Percentiles rank a stretch among this genome's conserved stretches.
These are phyloP conservation scores for Trichopria drosophilae DNA, from an alignment of 2,888 invertebrate species.

Conservation along the genomic window DNA sequence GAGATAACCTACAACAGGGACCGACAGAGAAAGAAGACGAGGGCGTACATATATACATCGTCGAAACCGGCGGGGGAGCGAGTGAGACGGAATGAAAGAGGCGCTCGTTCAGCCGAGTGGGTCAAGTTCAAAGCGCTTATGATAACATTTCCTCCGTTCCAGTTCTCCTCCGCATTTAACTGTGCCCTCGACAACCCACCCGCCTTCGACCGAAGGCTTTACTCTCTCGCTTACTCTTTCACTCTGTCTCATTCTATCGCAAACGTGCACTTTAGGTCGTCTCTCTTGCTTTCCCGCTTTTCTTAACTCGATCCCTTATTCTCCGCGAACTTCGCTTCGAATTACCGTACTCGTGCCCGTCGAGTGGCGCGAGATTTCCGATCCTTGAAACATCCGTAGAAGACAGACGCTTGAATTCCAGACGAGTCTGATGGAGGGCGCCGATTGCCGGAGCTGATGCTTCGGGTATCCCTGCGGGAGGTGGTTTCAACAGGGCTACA, in stretches of 20 bases:
- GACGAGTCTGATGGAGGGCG: too few relatives aligned
- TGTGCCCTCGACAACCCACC: conserved; percentile 28
- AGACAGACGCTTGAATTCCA: too few relatives aligned
- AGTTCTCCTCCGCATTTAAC: conserved; percentile 37
- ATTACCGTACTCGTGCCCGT: too few relatives aligned
- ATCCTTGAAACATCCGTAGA: too few relatives aligned
- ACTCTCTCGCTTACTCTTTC: not conserved
- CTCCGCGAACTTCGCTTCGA: too few relatives aligned
- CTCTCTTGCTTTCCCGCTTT: not conserved
- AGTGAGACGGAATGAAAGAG: conserved; percentile 7
- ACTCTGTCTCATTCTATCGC: not conserved
- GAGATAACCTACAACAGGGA: conserved; percentile 27
- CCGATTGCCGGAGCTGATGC: too few relatives aligned
- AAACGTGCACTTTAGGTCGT: not conserved
- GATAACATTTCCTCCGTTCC: conserved; percentile 52
- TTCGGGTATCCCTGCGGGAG: too few relatives aligned
- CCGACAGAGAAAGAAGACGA: conserved; percentile 28
- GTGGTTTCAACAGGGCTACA: too few relatives aligned
- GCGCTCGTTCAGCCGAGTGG: conserved; percentile 48
- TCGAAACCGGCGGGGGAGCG: not conserved
- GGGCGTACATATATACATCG: conserved; percentile 15
- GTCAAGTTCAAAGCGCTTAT: conserved; percentile 57
- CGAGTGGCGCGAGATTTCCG: too few relatives aligned
- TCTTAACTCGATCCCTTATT: conserved; percentile 4
- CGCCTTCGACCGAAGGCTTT: conserved; percentile 1